Conservation (phyloP, 2,113 vertebrate genomes). For the Raja brachyura region DNA sequence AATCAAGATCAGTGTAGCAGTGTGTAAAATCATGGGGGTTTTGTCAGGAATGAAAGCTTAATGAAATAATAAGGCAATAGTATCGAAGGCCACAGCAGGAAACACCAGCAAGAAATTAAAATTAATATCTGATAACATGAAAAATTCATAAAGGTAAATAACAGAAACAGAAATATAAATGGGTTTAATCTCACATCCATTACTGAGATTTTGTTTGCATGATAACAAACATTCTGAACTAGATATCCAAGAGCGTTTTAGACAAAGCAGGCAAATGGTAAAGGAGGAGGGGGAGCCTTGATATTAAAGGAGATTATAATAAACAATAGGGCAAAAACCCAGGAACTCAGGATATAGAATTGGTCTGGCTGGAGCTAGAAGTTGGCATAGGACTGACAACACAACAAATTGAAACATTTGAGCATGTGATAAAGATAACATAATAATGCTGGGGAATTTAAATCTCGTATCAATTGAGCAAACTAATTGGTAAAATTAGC, state of each 20-base stretch:
- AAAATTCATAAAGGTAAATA: background rate
- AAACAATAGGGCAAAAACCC: too few relatives aligned
- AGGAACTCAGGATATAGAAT: too few relatives aligned
- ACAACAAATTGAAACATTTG: background rate
- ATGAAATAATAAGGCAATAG: background rate
- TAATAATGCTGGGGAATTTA: background rate
- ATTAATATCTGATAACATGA: background rate
- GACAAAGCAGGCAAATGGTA: background rate
- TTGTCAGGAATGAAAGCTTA: background rate
- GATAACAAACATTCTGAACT: too few relatives aligned
- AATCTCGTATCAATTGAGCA: background rate
- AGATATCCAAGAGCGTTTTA: too few relatives aligned
- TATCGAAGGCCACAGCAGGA: background rate
- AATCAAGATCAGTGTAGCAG: background rate
- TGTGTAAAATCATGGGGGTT: background rate
- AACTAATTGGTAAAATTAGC: background rate
- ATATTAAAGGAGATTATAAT: too few relatives aligned
- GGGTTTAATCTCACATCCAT: background rate
- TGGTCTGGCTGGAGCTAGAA: too few relatives aligned
- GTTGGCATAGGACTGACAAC: background rate
- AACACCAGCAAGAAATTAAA: background rate
- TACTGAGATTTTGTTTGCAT: too few relatives aligned
- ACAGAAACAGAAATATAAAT: background rate
- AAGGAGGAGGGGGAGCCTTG: too few relatives aligned
- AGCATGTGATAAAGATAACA: background rate